Evolutionary conservation across 2,797 vertebrate species (phyloP).

Genomic region (Salmo trutta): DNA sequence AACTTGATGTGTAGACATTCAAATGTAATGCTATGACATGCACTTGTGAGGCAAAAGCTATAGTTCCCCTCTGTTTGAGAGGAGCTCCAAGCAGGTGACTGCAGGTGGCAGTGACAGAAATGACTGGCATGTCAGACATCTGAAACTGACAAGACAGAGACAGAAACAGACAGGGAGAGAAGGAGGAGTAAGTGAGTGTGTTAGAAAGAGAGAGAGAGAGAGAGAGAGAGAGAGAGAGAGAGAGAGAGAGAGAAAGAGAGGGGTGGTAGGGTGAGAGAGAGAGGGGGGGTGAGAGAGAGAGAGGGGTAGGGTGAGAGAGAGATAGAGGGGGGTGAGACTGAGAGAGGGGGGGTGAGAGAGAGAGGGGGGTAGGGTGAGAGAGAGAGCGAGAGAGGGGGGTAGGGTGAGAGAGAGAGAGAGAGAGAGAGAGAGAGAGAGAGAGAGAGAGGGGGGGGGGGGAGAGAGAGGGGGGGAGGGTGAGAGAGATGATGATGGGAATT

Average conservation of each 20-base stretch:
- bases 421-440: too few relatives aligned
- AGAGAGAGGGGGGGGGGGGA: too few relatives aligned
- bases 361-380: too few relatives aligned
- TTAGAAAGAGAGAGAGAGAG: too few relatives aligned
- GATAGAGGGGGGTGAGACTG: too few relatives aligned
- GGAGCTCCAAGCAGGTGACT: constrained; percentile 25
- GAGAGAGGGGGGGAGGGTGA: too few relatives aligned
- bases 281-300: neutral
- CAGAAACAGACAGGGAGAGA: too few relatives aligned
- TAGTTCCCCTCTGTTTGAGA: constrained; percentile 1
- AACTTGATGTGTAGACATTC: neutral
- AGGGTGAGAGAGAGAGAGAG: neutral
- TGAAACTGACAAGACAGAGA: constrained; percentile 53
- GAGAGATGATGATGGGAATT: too few relatives aligned
- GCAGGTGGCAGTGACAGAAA: constrained; percentile 71
- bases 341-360: neutral
- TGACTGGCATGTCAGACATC: constrained; percentile 46
- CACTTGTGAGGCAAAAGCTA: neutral
- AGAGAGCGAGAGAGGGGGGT: neutral
- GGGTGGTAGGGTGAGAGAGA: too few relatives aligned
- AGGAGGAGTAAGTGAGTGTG: too few relatives aligned
- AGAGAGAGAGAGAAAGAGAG: neutral
- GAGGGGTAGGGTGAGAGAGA: too few relatives aligned
- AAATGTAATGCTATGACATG: constrained; percentile 14
- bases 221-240: too few relatives aligned